phyloP scores from a whole-genome alignment of 2,113 vertebrate genomes.

The Tor tambroides region DNA sequence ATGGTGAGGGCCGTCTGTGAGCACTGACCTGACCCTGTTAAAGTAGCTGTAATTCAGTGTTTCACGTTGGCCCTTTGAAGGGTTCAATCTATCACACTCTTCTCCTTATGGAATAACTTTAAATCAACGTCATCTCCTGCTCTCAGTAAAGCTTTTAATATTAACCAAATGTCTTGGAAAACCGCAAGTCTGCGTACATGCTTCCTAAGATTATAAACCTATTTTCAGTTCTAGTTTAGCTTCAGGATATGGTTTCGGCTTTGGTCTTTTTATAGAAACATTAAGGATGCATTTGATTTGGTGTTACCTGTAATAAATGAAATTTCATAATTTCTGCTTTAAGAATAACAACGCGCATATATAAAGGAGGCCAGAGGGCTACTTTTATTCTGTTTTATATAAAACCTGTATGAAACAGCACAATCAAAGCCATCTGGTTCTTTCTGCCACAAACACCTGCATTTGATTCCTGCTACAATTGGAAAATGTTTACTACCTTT shows the following conservation, averaged over 20 bases:
- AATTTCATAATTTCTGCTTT: too few species aligned
- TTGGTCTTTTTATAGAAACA: background rate
- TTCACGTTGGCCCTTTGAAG: conserved; percentile 28
- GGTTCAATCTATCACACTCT: conserved; percentile 8
- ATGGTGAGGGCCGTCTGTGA: background rate
- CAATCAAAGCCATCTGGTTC: too few species aligned
- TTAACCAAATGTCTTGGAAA: conserved; percentile 38
- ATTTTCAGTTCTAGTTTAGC: background rate
- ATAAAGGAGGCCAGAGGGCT: too few species aligned
- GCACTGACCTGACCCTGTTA: conserved; percentile 19
- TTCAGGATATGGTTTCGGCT: background rate
- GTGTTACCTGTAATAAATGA: too few species aligned
- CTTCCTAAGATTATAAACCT: conserved; percentile 15
- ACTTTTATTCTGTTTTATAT: too few species aligned
- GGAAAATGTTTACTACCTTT: too few species aligned
- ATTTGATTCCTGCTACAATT: too few species aligned
- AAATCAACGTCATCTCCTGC: conserved; percentile 30
- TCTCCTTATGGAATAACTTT: conserved; percentile 40
- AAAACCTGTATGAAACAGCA: too few species aligned
- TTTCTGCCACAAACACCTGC: too few species aligned
- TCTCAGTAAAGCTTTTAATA: conserved; percentile 21
- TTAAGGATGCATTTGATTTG: background rate
- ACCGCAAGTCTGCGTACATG: background rate
- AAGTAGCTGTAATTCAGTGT: conserved; percentile 25
- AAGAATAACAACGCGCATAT: too few species aligned